A percentile compares a stretch with the other conserved stretches of the same genome.
Conservation (phyloP, 2,888 invertebrate species). For the Lasioglossum figueresi region DNA sequence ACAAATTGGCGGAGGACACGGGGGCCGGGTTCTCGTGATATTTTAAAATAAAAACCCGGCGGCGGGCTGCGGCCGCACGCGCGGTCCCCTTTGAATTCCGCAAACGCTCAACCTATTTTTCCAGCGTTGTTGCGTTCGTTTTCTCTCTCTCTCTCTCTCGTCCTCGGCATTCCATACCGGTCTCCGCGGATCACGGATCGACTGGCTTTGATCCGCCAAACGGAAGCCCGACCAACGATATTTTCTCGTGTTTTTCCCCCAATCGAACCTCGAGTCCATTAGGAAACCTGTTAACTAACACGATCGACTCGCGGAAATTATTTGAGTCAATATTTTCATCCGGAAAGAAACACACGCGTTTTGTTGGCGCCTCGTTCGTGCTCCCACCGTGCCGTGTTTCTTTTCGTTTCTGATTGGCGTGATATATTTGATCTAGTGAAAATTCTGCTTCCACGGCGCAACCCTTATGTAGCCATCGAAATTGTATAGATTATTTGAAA, state of each 20-base stretch:
- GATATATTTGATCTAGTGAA: not conserved
- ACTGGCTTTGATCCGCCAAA: not conserved
- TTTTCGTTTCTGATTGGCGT: not conserved
- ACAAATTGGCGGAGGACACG: conserved; percentile 5
- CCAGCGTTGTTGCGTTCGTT: not conserved
- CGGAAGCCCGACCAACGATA: not conserved
- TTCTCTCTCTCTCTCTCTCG: not conserved
- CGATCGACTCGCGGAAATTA: not conserved
- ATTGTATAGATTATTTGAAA: no score
- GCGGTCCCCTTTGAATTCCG: conserved; percentile 13
- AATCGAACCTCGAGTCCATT: not conserved
- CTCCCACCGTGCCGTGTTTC: no score
- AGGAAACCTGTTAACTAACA: not conserved
- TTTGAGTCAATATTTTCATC: not conserved
- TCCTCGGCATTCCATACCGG: not conserved
- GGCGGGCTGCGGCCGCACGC: not conserved
- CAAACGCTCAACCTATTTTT: not conserved
- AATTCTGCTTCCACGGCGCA: no score
- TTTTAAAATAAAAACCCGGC: conserved; percentile 10
- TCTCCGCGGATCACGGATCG: not conserved
- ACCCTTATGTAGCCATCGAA: no score
- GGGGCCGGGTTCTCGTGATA: not conserved
- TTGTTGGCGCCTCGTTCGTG: not conserved
- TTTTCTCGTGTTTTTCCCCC: not conserved
- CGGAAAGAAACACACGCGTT: not conserved